These are phyloP conservation scores for Xestia rhomboidea DNA, from an alignment of 2,888 invertebrate species.

Conservation along the genomic window DNA sequence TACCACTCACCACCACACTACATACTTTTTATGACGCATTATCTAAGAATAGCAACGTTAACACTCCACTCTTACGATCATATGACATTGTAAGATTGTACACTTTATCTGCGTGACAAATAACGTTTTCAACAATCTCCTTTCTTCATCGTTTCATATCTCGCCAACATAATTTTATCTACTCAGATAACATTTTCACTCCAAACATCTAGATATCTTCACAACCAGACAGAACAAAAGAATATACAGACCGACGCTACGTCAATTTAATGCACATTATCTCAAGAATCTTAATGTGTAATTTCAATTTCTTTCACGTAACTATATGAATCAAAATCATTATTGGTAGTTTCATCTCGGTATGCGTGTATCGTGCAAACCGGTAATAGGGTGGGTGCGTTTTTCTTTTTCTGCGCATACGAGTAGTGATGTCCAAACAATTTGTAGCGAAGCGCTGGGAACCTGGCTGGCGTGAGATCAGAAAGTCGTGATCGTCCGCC, in stretches of 20 bases:
- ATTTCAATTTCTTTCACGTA: slow-evolving; percentile 55
- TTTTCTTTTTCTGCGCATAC: slow-evolving; percentile 75
- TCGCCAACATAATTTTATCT: slow-evolving; percentile 38
- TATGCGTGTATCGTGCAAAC: slow-evolving; percentile 62
- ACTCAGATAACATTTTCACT: slow-evolving; percentile 37
- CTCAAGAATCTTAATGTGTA: slow-evolving; percentile 51
- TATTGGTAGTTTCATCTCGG: slow-evolving; percentile 55
- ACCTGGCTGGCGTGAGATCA: slow-evolving; percentile 81
- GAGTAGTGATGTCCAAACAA: slow-evolving; percentile 73
- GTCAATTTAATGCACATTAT: slow-evolving; percentile 50
- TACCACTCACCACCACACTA: slow-evolving; percentile 69
- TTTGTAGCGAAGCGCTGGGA: slow-evolving; percentile 82
- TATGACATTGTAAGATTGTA: slow-evolving; percentile 68
- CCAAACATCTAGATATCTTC: slow-evolving; percentile 41
- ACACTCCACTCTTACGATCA: slow-evolving; percentile 65
- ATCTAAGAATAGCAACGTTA: slow-evolving; percentile 72
- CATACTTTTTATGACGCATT: slow-evolving; percentile 81
- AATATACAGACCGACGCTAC: slow-evolving; percentile 41
- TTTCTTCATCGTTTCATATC: slow-evolving; percentile 47
- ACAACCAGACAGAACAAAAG: slow-evolving; percentile 44
- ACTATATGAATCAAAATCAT: slow-evolving; percentile 48
- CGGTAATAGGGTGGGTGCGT: slow-evolving; percentile 56
- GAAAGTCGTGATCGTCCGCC: slow-evolving; percentile 85
- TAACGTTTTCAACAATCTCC: slow-evolving; percentile 59
- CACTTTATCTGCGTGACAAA: slow-evolving; percentile 71